Base-by-base conservation (phyloP, 2,888 invertebrate genomes). In the Scaptomyza flava region DNA sequence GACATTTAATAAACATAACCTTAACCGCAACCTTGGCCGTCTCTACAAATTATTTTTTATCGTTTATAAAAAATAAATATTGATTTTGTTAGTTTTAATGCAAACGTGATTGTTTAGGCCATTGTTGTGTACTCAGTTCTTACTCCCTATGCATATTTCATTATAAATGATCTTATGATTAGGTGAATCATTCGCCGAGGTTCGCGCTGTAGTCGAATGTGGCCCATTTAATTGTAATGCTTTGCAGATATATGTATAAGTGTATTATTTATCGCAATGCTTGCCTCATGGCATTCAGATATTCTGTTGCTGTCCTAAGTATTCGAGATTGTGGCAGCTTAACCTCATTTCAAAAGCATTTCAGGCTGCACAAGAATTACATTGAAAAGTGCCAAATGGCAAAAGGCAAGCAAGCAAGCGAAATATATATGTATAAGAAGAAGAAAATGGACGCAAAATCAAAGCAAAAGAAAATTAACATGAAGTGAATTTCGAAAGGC, bases 391-490 rank as follows among this genome's bases (percentile, higher is more conserved):
- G 74, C 63, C 63, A 77, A 84, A 72, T 68, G 79, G 66, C 61
- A 59, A 43, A 30, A 5, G 17, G 46, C 45, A 47, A 30, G 38
- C 80, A 72, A 67, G 81, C 63, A 53, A 64, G 4, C 3, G 70
- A 47, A 6, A 30, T 5, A 11, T 11, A 11, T 11, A 14, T 34
- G 12, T 12, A 20, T 1, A 20, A 7, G 3, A 23, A 12, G 6
- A 42, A 42, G 11, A 43, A 43, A 43, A n/a, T 6, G 23, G 8
- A 70, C 67, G 68, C 63, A 75, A 81, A 85, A 82, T 81, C 82
- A 85, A 84, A 85, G 85, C 41, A 75, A 77, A 81, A 77, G 77
- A 72, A 81, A 84, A 82, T 82, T 81, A 82, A 85, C 81, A 84
- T 82, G 85, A 84, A 77, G 82, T 75, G 81, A 79, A 77, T 82